Conservation (phyloP, 2,888 invertebrate genomes). For the Zaprionus bogoriensis region DNA sequence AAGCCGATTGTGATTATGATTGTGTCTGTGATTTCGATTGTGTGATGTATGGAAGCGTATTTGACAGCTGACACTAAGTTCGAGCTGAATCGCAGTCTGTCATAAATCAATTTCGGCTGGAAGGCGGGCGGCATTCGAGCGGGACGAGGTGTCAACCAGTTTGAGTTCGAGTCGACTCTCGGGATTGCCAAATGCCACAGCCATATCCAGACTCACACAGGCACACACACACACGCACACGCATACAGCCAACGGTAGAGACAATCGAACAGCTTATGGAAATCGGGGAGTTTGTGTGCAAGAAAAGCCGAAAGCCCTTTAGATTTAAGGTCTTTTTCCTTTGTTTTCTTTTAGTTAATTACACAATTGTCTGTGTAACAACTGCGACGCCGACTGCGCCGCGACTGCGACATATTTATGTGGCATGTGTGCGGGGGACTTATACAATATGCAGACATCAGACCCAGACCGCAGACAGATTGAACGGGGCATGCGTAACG, state of each 20-base stretch:
- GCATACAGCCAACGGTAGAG: constrained; percentile 1
- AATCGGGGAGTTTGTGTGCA: constrained; percentile 16
- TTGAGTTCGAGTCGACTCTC: constrained; percentile 16
- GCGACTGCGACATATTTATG: constrained; percentile 48
- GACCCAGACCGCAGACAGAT: constrained; percentile 20
- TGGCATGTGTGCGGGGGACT: constrained; percentile 42
- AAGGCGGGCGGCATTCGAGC: constrained; percentile 11
- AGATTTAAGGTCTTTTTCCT: constrained; percentile 31
- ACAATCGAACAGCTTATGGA: constrained; percentile 48
- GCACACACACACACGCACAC: no score
- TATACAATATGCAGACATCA: constrained; percentile 58
- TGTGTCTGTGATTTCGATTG: no score
- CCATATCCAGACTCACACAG: no score
- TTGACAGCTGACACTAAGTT: constrained; percentile 36
- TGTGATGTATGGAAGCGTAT: constrained; percentile 39
- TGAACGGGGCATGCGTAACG: constrained; percentile 64
- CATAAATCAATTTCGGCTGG: constrained; percentile 61
- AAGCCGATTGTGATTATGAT: no score
- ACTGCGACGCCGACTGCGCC: constrained; percentile 8
- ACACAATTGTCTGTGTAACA: constrained; percentile 70
- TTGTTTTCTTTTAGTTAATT: constrained; percentile 60
- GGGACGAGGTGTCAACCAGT: constrained; percentile 42
- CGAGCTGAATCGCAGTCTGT: constrained; percentile 13
- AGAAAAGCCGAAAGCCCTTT: constrained; percentile 43
- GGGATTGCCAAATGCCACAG: constrained; percentile 46